phyloP scores from a whole-genome alignment of 2,888 invertebrate genomes.

The Acrobasis suavella region DNA sequence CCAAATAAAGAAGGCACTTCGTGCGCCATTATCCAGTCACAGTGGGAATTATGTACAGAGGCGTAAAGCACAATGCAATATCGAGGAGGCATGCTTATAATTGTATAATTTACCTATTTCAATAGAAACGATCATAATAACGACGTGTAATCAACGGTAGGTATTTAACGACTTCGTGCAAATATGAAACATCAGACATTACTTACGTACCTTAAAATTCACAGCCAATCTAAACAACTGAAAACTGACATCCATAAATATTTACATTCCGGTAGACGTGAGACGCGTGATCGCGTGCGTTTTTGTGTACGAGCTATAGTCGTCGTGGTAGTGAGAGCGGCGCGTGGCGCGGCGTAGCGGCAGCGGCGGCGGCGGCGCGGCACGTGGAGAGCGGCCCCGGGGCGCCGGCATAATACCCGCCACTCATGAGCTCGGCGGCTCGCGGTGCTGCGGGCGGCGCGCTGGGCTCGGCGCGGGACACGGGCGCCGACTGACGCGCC shows the following conservation, averaged over 20 bases:
- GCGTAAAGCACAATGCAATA: conserved; percentile 69
- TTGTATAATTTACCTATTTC: conserved; percentile 50
- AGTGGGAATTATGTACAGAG: conserved; percentile 69
- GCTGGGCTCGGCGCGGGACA: conserved; percentile 40
- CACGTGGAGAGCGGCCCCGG: conserved; percentile 63
- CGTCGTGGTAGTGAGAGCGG: conserved; percentile 39
- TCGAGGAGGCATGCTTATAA: conserved; percentile 66
- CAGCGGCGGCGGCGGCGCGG: conserved; percentile 58
- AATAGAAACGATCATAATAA: conserved; percentile 41
- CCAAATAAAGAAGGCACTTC: conserved; percentile 72
- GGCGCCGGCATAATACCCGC: conserved; percentile 72
- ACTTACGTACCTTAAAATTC: conserved; percentile 80
- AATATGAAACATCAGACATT: conserved; percentile 65
- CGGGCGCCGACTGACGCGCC: conserved; percentile 54
- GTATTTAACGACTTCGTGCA: conserved; percentile 56
- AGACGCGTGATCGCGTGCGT: conserved; percentile 67
- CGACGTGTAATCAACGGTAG: conserved; percentile 41
- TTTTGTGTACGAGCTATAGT: conserved; percentile 53
- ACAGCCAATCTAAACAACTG: conserved; percentile 82
- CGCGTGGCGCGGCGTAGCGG: conserved; percentile 47
- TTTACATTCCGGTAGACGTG: conserved; percentile 77
- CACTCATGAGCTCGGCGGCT: conserved; percentile 45
- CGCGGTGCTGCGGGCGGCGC: conserved; percentile 25
- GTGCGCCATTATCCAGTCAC: conserved; percentile 71
- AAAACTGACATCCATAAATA: conserved; percentile 82